A percentile compares a stretch with the other conserved stretches of the same genome.
Evolutionary conservation across 2,888 invertebrate species (phyloP).

Genomic region (Lagria hirta): DNA sequence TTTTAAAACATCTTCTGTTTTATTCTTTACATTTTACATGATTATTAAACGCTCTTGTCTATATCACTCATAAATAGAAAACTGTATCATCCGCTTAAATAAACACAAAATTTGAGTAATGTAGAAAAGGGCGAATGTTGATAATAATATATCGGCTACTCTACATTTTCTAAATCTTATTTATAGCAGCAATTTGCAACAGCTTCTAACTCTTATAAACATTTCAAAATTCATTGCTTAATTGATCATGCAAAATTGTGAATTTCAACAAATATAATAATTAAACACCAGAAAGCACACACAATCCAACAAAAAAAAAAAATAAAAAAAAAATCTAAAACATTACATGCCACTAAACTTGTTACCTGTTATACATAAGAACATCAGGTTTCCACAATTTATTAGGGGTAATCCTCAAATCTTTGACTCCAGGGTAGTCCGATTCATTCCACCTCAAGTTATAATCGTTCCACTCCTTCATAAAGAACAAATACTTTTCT

Average conservation of each 20-base stretch:
- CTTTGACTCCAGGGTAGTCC: conserved; percentile 92
- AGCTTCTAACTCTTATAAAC: conserved; percentile 13
- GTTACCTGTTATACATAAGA: conserved; percentile 98
- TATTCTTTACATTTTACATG: no score
- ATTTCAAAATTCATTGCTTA: conserved; percentile 19
- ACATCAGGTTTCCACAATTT: conserved; percentile 99
- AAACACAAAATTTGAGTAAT: conserved; percentile 6
- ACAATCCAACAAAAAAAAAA: conserved; percentile 23
- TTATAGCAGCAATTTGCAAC: conserved; percentile 16
- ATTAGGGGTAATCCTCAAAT: conserved; percentile 91
- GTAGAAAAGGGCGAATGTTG: conserved; percentile 21
- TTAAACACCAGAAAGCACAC: conserved; percentile 26
- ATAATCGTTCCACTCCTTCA: conserved; percentile 97
- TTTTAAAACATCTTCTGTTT: no score
- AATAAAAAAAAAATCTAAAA: no score
- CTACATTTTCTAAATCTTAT: conserved; percentile 21
- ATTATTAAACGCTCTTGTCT: conserved; percentile 20
- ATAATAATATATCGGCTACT: conserved; percentile 24
- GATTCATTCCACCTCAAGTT: conserved; percentile 95
- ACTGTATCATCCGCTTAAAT: conserved; percentile 1
- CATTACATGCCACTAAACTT: conserved; percentile 47
- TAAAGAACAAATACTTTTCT: conserved; percentile 31
- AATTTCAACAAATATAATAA: conserved; percentile 17
- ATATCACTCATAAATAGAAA: conserved; percentile 9
- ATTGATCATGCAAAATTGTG: conserved; percentile 23